Base-by-base conservation (phyloP, 2,797 vertebrate species). In the Gephyroberyx darwinii region DNA sequence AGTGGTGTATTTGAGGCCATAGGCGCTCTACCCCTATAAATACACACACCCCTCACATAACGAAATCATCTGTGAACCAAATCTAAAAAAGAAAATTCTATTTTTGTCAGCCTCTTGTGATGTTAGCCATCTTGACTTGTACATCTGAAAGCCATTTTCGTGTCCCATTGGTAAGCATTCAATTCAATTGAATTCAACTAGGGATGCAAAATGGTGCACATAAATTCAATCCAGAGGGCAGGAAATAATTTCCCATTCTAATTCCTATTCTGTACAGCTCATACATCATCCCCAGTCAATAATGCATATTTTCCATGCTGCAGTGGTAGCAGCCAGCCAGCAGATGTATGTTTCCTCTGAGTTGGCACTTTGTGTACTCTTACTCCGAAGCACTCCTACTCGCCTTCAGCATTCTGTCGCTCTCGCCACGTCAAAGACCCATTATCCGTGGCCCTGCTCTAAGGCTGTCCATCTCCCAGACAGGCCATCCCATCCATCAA, bases 301-400 rank as follows among this genome's bases (percentile, higher is more conserved):
- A 71, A 64, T 45, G 67, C 33, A 62, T 43, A 35, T 61, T 81
- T 80, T 67, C 30, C 67, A 20, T 33, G 6, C 57, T 55, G 52
- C 30, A 26, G 30, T 33, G 3, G 12, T 22, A 30, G 47, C 67
- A 56, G 75, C 50, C 65, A 75, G 55, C 65, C 50, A 30, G 62
- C 71, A 54, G 41, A 58, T 61, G 47, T 13, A n/a, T 3, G 26
- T 80, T 80, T 81, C 62, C 64, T 71, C 82, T 45, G 81, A 79
- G 69, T 74, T 51, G 12, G 84, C 89, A 82, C 71, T 85, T 82
- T 69, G 53, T 22, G 5, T 6, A 4, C 61, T 80, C 67, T n/a
- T 30, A 52, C 68, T 65, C 50, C 19, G 26, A 63, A 65, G 54
- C 55, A 14, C 66, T 76, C 63, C 63, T 14, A 31, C 51, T 61